These are phyloP conservation scores for Pseudonaja textilis DNA, from an alignment of 2,113 vertebrate genomes.

Conservation along the genomic window DNA sequence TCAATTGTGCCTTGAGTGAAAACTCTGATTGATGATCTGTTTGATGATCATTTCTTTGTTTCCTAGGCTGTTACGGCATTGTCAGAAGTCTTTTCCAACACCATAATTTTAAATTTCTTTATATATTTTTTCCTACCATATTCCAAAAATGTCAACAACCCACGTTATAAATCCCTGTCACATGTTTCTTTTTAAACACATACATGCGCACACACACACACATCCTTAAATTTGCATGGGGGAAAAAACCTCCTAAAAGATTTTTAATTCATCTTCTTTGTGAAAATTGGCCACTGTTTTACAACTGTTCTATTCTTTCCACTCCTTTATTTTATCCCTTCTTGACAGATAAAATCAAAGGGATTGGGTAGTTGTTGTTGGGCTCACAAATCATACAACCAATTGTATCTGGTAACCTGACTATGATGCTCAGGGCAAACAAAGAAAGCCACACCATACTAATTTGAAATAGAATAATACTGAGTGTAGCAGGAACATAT, in stretches of 20 bases:
- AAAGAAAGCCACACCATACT: not conserved
- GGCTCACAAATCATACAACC: not conserved
- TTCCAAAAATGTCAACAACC: not conserved
- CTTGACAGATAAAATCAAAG: not conserved
- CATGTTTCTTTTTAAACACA: not conserved
- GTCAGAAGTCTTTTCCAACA: not conserved
- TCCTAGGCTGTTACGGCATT: not conserved
- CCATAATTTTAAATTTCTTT: not conserved
- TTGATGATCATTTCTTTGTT: not conserved
- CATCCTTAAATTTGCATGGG: not conserved
- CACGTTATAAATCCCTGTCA: not conserved
- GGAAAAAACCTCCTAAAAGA: not conserved
- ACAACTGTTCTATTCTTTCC: not conserved
- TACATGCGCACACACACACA: not conserved
- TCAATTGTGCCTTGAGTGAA: not conserved
- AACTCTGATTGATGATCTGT: not conserved
- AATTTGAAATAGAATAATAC: not conserved
- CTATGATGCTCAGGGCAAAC: not conserved
- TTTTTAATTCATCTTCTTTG: not conserved
- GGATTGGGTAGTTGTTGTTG: not conserved
- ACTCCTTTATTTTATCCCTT: not conserved
- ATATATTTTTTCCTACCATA: not conserved
- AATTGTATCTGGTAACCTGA: not conserved
- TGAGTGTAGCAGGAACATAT: not conserved
- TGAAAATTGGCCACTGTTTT: not conserved